phyloP scores from a whole-genome alignment of 2,113 vertebrate genomes.

The Conger conger region DNA sequence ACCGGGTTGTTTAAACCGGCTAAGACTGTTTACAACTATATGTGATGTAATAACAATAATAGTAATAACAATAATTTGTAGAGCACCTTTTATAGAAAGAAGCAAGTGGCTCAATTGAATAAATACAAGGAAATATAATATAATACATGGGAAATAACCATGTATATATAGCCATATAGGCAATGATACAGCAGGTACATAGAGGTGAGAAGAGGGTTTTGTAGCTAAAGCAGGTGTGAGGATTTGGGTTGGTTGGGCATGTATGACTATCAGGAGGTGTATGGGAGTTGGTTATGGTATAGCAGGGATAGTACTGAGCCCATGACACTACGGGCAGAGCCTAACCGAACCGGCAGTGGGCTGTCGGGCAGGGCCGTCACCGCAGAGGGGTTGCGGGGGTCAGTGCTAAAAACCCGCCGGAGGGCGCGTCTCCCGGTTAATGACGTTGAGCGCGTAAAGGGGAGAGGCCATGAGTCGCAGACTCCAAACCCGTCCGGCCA shows the following conservation, averaged over 20 bases:
- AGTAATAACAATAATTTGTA: too few species aligned
- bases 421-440: constrained; percentile 85
- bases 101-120: too few species aligned
- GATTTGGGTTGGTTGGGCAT: too few species aligned
- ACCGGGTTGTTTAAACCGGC: neutral
- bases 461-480: constrained; percentile 84
- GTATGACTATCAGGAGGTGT: too few species aligned
- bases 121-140: neutral
- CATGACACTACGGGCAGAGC: neutral
- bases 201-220: too few species aligned
- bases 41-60: too few species aligned
- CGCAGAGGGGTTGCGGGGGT: constrained; percentile 91
- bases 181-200: neutral
- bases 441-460: constrained; percentile 77
- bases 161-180: too few species aligned
- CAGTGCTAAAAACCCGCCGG: constrained; percentile 87
- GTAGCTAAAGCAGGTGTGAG: too few species aligned
- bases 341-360: constrained; percentile 53
- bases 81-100: too few species aligned
- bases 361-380: constrained; percentile 77
- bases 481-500: constrained; percentile 95
- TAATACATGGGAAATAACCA: too few species aligned
- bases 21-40: neutral
- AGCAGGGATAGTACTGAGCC: neutral
- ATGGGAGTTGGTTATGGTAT: too few species aligned